Conservation (phyloP, 2,113 vertebrate genomes). For the Ancistrus triradiatus region DNA sequence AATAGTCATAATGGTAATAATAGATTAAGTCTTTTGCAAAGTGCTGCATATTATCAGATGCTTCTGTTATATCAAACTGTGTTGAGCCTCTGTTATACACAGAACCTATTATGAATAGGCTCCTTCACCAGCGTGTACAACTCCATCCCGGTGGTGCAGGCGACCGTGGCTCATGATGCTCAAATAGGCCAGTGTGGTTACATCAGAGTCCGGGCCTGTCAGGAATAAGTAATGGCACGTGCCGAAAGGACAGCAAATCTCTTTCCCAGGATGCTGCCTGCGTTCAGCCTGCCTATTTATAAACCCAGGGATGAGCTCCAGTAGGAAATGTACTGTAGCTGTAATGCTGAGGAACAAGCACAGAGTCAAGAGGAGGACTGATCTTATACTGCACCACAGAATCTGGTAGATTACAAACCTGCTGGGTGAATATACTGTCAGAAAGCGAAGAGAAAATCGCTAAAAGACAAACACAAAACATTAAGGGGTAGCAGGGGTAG, state of each 20-base stretch:
- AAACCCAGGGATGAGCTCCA: slow-evolving; percentile 56
- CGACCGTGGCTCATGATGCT: slow-evolving; percentile 70
- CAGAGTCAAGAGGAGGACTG: slow-evolving; percentile 36
- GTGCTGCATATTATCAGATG: too few relatives aligned
- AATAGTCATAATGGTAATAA: too few relatives aligned
- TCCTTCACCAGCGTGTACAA: slow-evolving; percentile 65
- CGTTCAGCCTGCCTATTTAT: slow-evolving; percentile 71
- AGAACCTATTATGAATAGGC: too few relatives aligned
- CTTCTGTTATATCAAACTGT: too few relatives aligned
- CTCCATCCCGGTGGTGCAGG: slow-evolving; percentile 56
- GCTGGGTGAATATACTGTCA: too few relatives aligned
- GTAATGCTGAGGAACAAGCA: slow-evolving; percentile 44
- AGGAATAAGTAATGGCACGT: slow-evolving; percentile 75
- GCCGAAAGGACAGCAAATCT: slow-evolving; percentile 68
- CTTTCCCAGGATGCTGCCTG: slow-evolving; percentile 66
- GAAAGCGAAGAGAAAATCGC: too few relatives aligned
- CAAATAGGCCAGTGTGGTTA: slow-evolving; percentile 72
- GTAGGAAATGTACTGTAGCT: slow-evolving; percentile 45
- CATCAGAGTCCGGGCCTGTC: slow-evolving; percentile 73
- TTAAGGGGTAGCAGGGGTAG: too few relatives aligned
- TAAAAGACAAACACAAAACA: neutral
- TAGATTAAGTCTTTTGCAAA: too few relatives aligned
- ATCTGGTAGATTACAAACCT: too few relatives aligned
- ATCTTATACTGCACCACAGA: too few relatives aligned
- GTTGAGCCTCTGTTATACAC: too few relatives aligned